phyloP scores from a whole-genome alignment of 2,888 invertebrate species.

The Metalampra italica region DNA sequence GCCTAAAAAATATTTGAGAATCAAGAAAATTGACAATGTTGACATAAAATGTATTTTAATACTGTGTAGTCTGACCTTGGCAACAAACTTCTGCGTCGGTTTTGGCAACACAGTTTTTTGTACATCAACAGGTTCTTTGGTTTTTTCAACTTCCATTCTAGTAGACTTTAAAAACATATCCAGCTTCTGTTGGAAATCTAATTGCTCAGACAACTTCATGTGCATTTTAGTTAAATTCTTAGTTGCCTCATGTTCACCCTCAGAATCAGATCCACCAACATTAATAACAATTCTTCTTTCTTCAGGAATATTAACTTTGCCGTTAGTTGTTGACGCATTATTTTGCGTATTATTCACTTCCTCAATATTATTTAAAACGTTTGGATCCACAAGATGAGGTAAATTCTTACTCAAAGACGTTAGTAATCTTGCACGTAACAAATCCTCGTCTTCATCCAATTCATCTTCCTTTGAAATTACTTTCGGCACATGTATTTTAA shows the following conservation, averaged over 20 bases:
- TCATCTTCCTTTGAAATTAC: slow-evolving; percentile 38
- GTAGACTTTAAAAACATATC: slow-evolving; percentile 66
- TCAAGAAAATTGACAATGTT: slow-evolving; percentile 5
- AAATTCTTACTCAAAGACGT: slow-evolving; percentile 80
- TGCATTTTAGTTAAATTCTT: slow-evolving; percentile 75
- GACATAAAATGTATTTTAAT: background rate
- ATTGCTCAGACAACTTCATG: slow-evolving; percentile 58
- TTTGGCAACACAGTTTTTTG: slow-evolving; percentile 39
- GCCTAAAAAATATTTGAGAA: slow-evolving; percentile 43
- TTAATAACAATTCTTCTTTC: slow-evolving; percentile 66
- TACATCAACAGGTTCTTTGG: slow-evolving; percentile 46
- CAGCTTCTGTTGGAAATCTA: slow-evolving; percentile 66
- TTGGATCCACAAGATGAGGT: slow-evolving; percentile 52
- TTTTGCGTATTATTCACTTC: slow-evolving; percentile 13
- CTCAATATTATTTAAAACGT: slow-evolving; percentile 30
- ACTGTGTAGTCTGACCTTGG: slow-evolving; percentile 49
- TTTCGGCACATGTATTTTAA: slow-evolving; percentile 13
- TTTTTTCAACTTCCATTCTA: slow-evolving; percentile 61
- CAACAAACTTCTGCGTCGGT: slow-evolving; percentile 55
- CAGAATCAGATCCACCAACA: slow-evolving; percentile 68
- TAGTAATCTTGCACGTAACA: slow-evolving; percentile 77
- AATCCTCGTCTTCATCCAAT: slow-evolving; percentile 80
- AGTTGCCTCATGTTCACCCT: slow-evolving; percentile 72
- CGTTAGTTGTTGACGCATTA: slow-evolving; percentile 16
- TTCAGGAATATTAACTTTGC: slow-evolving; percentile 28